phyloP scores from a whole-genome alignment of 2,888 invertebrate species.

The Sphaerophoria rueppellii region DNA sequence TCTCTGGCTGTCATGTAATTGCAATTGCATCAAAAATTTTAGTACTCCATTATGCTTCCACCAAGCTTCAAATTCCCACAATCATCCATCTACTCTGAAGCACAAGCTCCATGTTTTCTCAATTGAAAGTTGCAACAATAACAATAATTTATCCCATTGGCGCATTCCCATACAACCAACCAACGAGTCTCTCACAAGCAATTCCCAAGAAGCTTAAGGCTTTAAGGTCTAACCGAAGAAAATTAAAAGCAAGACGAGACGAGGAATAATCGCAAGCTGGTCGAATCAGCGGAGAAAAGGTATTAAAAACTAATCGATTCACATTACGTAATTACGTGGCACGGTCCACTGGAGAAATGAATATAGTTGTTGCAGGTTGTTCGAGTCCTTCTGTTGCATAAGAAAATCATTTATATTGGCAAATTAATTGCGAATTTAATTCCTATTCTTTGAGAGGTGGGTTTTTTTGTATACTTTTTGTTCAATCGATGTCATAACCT shows the following conservation, averaged over 20 bases:
- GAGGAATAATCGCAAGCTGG: conserved; percentile 18
- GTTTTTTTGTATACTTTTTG: background rate
- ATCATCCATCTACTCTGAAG: conserved; percentile 15
- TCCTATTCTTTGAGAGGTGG: background rate
- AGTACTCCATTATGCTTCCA: conserved; percentile 44
- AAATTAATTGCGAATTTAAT: conserved; percentile 51
- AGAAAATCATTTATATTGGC: conserved; percentile 42
- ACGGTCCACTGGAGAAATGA: conserved; percentile 16
- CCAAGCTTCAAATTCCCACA: conserved; percentile 11
- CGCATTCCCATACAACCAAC: conserved; percentile 4
- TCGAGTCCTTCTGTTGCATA: conserved; percentile 13
- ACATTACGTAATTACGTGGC: conserved; percentile 50
- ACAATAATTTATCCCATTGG: conserved; percentile 11
- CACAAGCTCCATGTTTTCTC: conserved; percentile 9
- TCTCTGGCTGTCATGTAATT: conserved; percentile 22
- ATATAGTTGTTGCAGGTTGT: conserved; percentile 8
- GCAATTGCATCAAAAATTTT: conserved; percentile 42
- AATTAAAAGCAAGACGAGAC: background rate
- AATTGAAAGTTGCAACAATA: conserved; percentile 28
- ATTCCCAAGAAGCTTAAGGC: conserved; percentile 18
- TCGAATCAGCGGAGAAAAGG: conserved; percentile 4
- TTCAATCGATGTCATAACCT: conserved; percentile 11
- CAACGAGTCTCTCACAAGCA: background rate
- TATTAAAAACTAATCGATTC: conserved; percentile 68
- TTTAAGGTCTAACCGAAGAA: background rate